phyloP scores from a whole-genome alignment of 2,797 vertebrate genomes.

The Anas georgica region DNA sequence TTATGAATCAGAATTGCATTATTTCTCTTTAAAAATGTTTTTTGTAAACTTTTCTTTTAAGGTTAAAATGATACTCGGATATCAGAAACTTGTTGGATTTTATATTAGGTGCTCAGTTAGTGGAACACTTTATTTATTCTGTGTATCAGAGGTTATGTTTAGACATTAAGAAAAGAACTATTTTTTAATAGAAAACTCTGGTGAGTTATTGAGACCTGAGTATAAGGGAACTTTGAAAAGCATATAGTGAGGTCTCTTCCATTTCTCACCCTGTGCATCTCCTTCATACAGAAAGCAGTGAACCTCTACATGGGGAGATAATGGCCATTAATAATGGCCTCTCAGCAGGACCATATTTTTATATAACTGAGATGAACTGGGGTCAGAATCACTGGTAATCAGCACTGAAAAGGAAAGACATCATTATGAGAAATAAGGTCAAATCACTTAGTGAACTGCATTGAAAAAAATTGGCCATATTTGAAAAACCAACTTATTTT shows the following conservation, averaged over 20 bases:
- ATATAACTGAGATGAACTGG: not conserved
- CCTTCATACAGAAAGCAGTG: not conserved
- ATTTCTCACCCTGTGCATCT: not conserved
- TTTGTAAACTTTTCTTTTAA: not conserved
- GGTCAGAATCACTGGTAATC: not conserved
- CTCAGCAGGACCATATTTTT: not conserved
- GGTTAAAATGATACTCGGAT: not conserved
- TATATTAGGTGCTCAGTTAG: not conserved
- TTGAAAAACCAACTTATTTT: too few relatives aligned
- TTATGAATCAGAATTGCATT: not conserved
- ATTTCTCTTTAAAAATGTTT: not conserved
- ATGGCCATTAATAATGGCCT: not conserved
- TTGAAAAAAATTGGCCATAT: not conserved
- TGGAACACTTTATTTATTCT: not conserved
- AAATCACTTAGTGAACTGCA: not conserved
- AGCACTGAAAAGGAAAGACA: not conserved
- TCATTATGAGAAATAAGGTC: not conserved
- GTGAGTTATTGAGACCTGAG: not conserved
- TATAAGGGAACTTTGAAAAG: not conserved
- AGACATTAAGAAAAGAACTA: not conserved
- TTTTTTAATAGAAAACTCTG: not conserved
- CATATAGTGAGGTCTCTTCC: not conserved
- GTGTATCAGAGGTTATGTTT: not conserved
- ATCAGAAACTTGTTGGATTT: not conserved
- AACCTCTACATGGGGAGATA: not conserved